Conservation (phyloP, 2,797 vertebrate genomes). For the Hylomyscus alleni region DNA sequence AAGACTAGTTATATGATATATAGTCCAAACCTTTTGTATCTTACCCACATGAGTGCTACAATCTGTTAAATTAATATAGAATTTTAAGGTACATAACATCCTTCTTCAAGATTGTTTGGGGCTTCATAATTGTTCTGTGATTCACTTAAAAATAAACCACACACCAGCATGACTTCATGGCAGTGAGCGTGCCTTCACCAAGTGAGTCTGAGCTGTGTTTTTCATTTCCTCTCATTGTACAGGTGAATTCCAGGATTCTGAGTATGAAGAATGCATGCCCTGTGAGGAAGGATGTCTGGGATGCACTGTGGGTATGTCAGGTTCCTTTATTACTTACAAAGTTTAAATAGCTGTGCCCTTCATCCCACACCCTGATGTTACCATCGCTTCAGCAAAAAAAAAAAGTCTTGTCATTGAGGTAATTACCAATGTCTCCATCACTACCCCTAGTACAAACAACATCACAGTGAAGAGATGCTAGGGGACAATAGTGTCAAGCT, state of each 20-base stretch:
- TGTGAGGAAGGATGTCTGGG: constrained; percentile 94
- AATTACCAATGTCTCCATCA: background rate
- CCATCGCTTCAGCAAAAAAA: background rate
- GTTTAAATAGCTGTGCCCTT: background rate
- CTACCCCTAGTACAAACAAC: background rate
- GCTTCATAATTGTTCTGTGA: constrained; percentile 14
- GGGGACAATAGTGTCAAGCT: background rate
- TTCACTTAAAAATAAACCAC: constrained; percentile 53
- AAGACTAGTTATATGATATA: background rate
- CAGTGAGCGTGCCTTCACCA: background rate
- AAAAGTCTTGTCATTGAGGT: background rate
- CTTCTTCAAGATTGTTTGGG: background rate
- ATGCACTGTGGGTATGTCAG: constrained; percentile 92
- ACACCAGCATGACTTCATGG: constrained; percentile 13
- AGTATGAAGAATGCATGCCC: constrained; percentile 89
- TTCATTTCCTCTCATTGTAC: constrained; percentile 65
- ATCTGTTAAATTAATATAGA: constrained; percentile 38
- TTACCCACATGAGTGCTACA: background rate
- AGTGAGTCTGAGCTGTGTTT: constrained; percentile 58
- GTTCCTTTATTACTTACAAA: constrained; percentile 3
- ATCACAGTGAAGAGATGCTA: background rate
- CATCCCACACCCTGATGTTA: background rate
- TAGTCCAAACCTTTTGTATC: background rate
- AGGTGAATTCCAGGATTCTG: constrained; percentile 91
- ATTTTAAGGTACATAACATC: background rate